Percentiles rank a stretch among this genome's conserved stretches.
Evolutionary conservation across 2,888 invertebrate genomes (phyloP).

Genomic region (Drosophila stalkeri): DNA sequence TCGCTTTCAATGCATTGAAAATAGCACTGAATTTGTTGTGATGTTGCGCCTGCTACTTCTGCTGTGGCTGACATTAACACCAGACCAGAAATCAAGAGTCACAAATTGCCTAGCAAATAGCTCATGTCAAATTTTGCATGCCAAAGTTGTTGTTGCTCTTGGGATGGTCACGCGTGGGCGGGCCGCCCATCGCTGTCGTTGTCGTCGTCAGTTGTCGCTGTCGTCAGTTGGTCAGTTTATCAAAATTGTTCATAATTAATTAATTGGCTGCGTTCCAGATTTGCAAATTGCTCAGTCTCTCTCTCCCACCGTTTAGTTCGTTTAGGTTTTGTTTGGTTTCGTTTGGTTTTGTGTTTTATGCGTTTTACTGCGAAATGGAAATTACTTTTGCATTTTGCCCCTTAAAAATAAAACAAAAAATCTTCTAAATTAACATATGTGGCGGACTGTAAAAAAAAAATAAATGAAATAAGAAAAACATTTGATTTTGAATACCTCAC

Average conservation of each 20-base stretch:
- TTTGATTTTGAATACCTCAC: slow-evolving; percentile 58
- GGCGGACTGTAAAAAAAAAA: slow-evolving; percentile 34
- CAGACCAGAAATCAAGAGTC: slow-evolving; percentile 55
- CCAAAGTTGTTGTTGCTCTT: slow-evolving; percentile 27
- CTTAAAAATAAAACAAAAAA: slow-evolving; percentile 23
- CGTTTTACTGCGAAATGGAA: slow-evolving; percentile 72
- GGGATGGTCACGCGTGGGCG: slow-evolving; percentile 66
- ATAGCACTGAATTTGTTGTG: slow-evolving; percentile 57
- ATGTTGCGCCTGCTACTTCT: slow-evolving; percentile 17
- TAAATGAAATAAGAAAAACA: slow-evolving; percentile 25
- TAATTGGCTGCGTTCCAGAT: slow-evolving; percentile 85
- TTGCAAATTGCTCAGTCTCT: slow-evolving; percentile 69
- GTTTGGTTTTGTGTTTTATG: slow-evolving; percentile 50
- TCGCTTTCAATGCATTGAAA: slow-evolving; percentile 76
- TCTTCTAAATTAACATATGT: slow-evolving; percentile 67
- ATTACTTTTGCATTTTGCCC: slow-evolving; percentile 64
- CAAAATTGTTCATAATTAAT: slow-evolving; percentile 83
- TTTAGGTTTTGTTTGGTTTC: not conserved
- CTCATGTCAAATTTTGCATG: slow-evolving; percentile 66
- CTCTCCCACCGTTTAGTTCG: slow-evolving; percentile 24
- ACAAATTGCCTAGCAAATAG: slow-evolving; percentile 60
- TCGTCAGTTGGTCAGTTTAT: slow-evolving; percentile 71
- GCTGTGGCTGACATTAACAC: slow-evolving; percentile 54
- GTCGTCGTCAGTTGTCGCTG: slow-evolving; percentile 32
- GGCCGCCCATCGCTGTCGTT: slow-evolving; percentile 16